phyloP scores from a whole-genome alignment of 2,113 vertebrate species.

The Mormyrus lacerda region DNA sequence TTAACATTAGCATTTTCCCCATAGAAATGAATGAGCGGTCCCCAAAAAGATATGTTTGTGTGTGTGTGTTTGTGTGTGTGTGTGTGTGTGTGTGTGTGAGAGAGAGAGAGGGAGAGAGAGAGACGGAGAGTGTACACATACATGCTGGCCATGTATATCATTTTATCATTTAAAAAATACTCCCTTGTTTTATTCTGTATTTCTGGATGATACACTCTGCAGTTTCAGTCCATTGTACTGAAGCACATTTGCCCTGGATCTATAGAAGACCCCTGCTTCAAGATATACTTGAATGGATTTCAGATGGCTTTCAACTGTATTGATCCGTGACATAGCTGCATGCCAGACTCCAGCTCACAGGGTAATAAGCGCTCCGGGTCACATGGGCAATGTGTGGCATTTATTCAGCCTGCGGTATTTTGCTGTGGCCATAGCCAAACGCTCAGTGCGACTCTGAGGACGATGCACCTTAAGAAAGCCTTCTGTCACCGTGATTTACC shows the following conservation, averaged over 20 bases:
- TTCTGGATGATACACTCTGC: neutral
- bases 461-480: neutral
- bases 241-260: neutral
- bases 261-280: neutral
- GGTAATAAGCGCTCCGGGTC: neutral
- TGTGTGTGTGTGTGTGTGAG: neutral
- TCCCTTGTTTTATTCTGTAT: neutral
- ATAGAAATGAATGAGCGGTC: neutral
- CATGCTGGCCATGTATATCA: neutral
- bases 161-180: neutral
- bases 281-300: conserved; percentile 18
- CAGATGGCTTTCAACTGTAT: conserved; percentile 9
- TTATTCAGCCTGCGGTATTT: neutral
- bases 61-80: neutral
- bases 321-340: neutral
- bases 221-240: neutral
- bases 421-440: neutral
- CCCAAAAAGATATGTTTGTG: neutral
- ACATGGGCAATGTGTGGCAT: neutral
- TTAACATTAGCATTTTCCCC: no score
- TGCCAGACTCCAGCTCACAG: neutral
- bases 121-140: neutral
- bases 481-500: neutral
- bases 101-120: neutral
- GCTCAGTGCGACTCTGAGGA: neutral